Base-by-base conservation (phyloP, 2,888 invertebrate species). In the Pristionchus fissidentatus region DNA sequence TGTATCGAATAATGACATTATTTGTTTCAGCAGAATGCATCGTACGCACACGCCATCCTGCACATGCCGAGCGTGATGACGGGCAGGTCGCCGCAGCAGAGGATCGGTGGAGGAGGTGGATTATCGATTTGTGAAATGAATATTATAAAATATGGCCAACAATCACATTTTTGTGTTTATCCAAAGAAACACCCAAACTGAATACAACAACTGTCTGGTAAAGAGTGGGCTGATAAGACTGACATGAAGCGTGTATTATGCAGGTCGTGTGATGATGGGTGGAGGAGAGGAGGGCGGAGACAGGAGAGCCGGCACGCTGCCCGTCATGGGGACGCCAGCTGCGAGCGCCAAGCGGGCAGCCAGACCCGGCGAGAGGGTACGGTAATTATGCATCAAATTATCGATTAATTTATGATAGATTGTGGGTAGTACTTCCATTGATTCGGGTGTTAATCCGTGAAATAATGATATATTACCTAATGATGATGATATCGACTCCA, bases 21-120 rank as follows among this genome's bases (percentile, higher is more conserved):
- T 10, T 77, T 13, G 4, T 15, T 85, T 82, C 57, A 52, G 66
- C 38, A 85, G 84, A 87, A 89, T 81, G 55, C 85, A 32, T 89
- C 89, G 22, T 89, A 89, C 77, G 86, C 87, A 43, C 86, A 87
- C 75, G 89, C 88, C 15, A 87, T 89, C 86, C 85, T 88, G 22
- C 85, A 83, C 22, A 89, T 89, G 89, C 41, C 55, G 41, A 83
- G 85, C 29, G 85, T 86, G 43, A 86, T 87, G 83, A 87, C 87
- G 7, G 88, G 88, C 35, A 46, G 87, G 29, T 88, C 88, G 1
- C 88, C 88, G 22, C 86, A 86, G 43, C 85, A 85, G 75, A 32
- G 80, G 60, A 57, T 80, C 26, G 43, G 41, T 41, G 60, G 43
- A 43, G 38, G 32, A 38, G 10, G 7, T 5, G 29, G 29, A 29